These are phyloP conservation scores for Lamellibrachia luymesi DNA, from an alignment of 1,140 invertebrate species.

Conservation along the genomic window DNA sequence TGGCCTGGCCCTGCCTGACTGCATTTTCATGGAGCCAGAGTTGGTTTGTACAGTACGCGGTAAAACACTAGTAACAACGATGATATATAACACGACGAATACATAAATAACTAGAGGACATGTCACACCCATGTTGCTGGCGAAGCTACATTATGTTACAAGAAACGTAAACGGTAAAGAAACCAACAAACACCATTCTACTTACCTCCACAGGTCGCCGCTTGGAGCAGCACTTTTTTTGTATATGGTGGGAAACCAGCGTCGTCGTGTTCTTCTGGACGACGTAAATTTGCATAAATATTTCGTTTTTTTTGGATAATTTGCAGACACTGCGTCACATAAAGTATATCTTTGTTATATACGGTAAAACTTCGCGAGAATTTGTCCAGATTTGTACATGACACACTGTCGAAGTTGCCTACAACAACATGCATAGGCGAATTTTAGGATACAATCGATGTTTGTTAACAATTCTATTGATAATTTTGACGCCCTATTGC, in stretches of 20 bases:
- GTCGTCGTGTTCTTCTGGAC: not conserved
- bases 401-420: not conserved
- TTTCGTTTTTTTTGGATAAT: not conserved
- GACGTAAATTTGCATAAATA: not conserved
- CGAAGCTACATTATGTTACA: no score
- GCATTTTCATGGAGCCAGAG: no score
- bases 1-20: no score
- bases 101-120: not conserved
- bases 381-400: no score
- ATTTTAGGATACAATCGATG: no score
- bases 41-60: no score
- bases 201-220: not conserved
- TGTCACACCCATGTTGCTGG: no score
- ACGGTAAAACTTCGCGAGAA: no score
- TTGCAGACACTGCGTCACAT: not conserved
- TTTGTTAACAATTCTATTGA: no score
- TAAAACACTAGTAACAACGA: no score
- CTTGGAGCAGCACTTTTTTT: not conserved
- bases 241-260: not conserved
- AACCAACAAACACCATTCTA: not conserved
- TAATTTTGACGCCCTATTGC: no score
- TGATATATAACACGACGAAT: not conserved
- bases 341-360: not conserved
- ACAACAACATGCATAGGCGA: no score
- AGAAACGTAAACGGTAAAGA: not conserved